A percentile compares a stretch with the other conserved stretches of the same genome.
phyloP scores from a whole-genome alignment of 2,888 invertebrate species.

The Ecliptopera silaceata region DNA sequence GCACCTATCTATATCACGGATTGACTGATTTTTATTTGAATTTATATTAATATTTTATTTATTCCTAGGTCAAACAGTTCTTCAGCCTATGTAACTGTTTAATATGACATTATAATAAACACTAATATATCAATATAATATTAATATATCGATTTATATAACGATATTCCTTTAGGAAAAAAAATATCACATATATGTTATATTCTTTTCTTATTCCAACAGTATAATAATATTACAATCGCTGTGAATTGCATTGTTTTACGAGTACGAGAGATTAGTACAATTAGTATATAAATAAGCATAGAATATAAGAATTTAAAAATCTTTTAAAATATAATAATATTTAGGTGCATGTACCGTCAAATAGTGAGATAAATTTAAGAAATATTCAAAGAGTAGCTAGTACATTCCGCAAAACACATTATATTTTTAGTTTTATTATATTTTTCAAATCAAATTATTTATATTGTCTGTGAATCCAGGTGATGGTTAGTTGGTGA shows the following conservation, averaged over 20 bases:
- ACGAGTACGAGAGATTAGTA: background rate
- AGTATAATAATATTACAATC: slow-evolving; percentile 4
- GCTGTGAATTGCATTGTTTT: slow-evolving; percentile 29
- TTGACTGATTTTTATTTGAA: background rate
- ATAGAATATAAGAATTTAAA: background rate
- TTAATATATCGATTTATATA: too few species aligned
- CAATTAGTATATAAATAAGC: background rate
- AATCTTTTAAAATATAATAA: background rate
- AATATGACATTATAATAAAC: too few species aligned
- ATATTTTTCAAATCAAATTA: too few species aligned
- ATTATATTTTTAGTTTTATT: too few species aligned
- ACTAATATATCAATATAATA: too few species aligned
- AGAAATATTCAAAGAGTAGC: background rate
- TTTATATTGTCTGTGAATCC: too few species aligned
- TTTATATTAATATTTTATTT: background rate
- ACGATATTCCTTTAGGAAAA: too few species aligned
- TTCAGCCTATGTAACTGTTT: too few species aligned
- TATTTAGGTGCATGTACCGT: background rate
- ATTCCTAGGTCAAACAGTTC: too few species aligned
- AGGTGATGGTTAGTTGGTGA: too few species aligned
- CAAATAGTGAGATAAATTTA: background rate
- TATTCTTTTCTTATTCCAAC: slow-evolving; percentile 17
- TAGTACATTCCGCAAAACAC: background rate
- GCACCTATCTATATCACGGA: background rate
- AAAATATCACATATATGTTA: background rate